Conservation (phyloP, 2,888 invertebrate species). For the Pheosia gnoma region DNA sequence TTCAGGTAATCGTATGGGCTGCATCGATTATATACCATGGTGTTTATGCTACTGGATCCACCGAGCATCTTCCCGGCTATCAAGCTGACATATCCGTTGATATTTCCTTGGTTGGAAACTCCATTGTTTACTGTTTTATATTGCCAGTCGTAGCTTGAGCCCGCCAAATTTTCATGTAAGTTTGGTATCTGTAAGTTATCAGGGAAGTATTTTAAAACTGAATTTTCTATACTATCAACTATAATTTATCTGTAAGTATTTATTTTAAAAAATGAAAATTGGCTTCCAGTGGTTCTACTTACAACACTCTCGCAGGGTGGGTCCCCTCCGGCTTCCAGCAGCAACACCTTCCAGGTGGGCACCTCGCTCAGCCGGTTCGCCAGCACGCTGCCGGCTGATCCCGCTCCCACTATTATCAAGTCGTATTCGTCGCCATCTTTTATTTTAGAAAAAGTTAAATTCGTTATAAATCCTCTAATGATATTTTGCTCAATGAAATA, state of each 20-base stretch:
- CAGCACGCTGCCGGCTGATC: constrained; percentile 6
- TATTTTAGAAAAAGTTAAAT: neutral
- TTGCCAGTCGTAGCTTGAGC: constrained; percentile 88
- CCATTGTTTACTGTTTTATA: constrained; percentile 91
- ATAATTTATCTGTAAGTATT: too few species aligned
- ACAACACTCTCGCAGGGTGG: constrained; percentile 17
- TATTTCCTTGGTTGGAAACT: constrained; percentile 86
- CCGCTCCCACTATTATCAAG: constrained; percentile 11
- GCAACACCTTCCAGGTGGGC: constrained; percentile 6
- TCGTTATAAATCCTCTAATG: too few species aligned
- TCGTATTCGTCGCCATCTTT: constrained; percentile 9
- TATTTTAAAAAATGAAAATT: too few species aligned
- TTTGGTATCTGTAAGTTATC: constrained; percentile 6
- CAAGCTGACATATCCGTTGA: constrained; percentile 59
- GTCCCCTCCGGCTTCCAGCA: constrained; percentile 12
- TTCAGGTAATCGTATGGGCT: constrained; percentile 68
- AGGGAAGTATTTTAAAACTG: too few species aligned
- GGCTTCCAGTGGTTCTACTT: neutral
- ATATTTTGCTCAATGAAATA: too few species aligned
- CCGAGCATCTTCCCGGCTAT: constrained; percentile 85
- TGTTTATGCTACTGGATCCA: constrained; percentile 80
- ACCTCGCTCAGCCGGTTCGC: constrained; percentile 7
- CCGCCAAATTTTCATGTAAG: neutral
- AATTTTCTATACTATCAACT: too few species aligned
- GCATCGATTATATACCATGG: constrained; percentile 79